Conservation (phyloP, 2,113 vertebrate genomes). For the Rhabdomys dilectus region DNA sequence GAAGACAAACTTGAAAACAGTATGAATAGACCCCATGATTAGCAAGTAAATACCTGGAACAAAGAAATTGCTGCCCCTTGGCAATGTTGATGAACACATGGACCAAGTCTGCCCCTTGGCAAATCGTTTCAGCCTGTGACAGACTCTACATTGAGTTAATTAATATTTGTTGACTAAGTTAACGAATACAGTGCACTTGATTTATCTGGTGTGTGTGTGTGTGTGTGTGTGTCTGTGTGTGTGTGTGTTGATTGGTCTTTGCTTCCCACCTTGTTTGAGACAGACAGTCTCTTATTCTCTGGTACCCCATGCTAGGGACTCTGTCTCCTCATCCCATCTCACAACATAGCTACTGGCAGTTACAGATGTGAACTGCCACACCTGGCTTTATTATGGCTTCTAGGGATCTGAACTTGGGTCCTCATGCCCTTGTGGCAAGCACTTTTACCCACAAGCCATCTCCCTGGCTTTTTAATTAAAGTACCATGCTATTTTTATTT, state of each 20-base stretch:
- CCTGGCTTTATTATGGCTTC: background rate
- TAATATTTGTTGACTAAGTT: background rate
- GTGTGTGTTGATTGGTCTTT: background rate
- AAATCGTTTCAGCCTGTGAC: background rate
- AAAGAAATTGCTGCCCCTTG: background rate
- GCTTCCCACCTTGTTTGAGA: background rate
- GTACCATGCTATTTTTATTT: conserved; percentile 7
- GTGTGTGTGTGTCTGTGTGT: background rate
- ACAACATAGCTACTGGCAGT: background rate
- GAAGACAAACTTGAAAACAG: background rate
- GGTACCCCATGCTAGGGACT: background rate
- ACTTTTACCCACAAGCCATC: background rate
- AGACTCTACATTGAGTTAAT: background rate
- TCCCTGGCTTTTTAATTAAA: background rate
- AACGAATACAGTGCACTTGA: background rate
- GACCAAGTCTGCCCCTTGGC: background rate
- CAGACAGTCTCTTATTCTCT: background rate
- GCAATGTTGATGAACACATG: background rate
- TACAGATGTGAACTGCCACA: background rate
- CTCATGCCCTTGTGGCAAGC: background rate
- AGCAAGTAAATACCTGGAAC: background rate
- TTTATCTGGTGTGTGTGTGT: background rate
- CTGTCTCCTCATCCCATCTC: background rate
- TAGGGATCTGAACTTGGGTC: background rate
- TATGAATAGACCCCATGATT: background rate